Percentiles rank a stretch among this genome's conserved stretches.
Evolutionary conservation across 2,888 invertebrate genomes (phyloP).

Genomic region (Ommatoiulus sabulosus): DNA sequence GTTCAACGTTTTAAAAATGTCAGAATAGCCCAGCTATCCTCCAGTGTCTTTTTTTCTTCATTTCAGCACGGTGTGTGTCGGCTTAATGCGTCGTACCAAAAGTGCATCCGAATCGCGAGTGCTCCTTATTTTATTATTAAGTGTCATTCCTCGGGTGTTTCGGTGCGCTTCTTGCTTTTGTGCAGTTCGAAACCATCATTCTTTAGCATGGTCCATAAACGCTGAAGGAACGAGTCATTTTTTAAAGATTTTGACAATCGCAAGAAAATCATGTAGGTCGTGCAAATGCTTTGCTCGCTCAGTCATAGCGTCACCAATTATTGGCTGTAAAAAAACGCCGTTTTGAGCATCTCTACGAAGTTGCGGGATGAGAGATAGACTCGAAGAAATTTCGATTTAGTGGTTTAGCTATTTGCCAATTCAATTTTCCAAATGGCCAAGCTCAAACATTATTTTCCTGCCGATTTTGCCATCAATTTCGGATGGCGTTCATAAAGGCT

Average conservation of each 20-base stretch:
- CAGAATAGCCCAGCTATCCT: no score
- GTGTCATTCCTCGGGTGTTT: conserved; percentile 20
- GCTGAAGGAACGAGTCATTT: conserved; percentile 38
- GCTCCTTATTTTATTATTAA: conserved; percentile 44
- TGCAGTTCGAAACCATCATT: conserved; percentile 27
- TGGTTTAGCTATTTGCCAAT: conserved; percentile 51
- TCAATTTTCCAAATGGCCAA: conserved; percentile 53
- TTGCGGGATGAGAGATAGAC: conserved; percentile 23
- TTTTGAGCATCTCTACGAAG: conserved; percentile 20
- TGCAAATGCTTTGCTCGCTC: not conserved
- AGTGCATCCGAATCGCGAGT: not conserved
- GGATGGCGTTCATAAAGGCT: not conserved
- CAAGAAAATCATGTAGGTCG: not conserved
- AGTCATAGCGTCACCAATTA: not conserved
- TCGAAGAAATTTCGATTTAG: conserved; percentile 48
- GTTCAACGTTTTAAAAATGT: not conserved
- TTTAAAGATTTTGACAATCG: conserved; percentile 45
- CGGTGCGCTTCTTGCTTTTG: conserved; percentile 39
- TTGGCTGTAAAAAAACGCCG: conserved; percentile 25
- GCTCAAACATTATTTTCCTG: conserved; percentile 32
- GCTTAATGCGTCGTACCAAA: not conserved
- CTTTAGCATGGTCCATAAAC: conserved; percentile 45
- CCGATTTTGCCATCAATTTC: conserved; percentile 41
- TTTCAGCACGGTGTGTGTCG: not conserved
- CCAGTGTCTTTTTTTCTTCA: not conserved